These are phyloP conservation scores for Porites evermanni DNA, from an alignment of 92 coral and sea anemone genomes.

Conservation along the genomic window DNA sequence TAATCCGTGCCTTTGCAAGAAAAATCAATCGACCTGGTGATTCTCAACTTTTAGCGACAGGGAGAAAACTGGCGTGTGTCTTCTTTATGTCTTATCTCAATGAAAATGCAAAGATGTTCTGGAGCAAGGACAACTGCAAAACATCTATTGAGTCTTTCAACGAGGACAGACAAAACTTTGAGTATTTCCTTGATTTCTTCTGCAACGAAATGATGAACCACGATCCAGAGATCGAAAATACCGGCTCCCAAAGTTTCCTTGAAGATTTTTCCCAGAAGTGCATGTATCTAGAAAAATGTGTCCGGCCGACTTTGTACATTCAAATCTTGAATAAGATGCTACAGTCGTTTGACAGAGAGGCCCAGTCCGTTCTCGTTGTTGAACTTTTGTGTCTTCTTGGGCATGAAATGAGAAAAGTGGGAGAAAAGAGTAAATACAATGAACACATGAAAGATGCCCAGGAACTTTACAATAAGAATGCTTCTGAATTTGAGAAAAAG, in stretches of 20 bases:
- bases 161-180: constrained; percentile 39
- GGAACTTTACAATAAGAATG: not conserved
- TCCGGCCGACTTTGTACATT: constrained; percentile 18
- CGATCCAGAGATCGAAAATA: not conserved
- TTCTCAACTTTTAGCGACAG: not conserved
- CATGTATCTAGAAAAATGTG: constrained; percentile 46
- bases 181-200: constrained; percentile 10
- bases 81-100: constrained; percentile 16
- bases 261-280: constrained; percentile 16
- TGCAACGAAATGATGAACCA: not conserved
- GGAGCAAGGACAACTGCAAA: constrained; percentile 51
- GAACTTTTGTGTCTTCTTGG: constrained; percentile 47
- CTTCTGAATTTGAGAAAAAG: not conserved
- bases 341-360: not conserved
- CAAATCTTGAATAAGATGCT: constrained; percentile 1
- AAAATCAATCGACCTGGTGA: constrained; percentile 2
- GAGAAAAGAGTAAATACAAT: constrained; percentile 5
- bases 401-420: constrained; percentile 24
- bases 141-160: constrained; percentile 26
- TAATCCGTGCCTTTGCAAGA: constrained; percentile 28
- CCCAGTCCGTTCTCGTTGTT: constrained; percentile 6
- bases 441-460: constrained; percentile 17
- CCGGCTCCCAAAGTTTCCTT: not conserved
- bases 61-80: constrained; percentile 16
- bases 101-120: constrained; percentile 16